Percentiles rank a stretch among this genome's conserved stretches.
Evolutionary conservation across 2,113 vertebrate genomes (phyloP).

Genomic region (Laterallus jamaicensis): DNA sequence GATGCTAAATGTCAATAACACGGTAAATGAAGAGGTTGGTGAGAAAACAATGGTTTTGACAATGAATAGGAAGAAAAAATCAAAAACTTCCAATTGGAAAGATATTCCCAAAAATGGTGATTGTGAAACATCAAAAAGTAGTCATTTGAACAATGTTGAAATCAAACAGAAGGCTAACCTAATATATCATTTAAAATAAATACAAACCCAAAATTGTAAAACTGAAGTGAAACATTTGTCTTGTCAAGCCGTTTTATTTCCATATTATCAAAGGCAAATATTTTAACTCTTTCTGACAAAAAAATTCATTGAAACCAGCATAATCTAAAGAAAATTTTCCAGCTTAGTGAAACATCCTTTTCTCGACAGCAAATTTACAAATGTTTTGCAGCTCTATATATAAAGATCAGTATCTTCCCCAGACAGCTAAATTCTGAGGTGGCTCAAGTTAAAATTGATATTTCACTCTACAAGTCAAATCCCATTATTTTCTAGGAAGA

Average conservation of each 20-base stretch:
- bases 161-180: conserved; percentile 11
- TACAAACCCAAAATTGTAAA: background rate
- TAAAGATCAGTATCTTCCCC: background rate
- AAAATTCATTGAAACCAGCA: background rate
- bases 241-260: conserved; percentile 12
- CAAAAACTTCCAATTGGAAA: conserved; percentile 12
- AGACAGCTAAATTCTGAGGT: background rate
- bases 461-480: background rate
- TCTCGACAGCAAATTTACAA: background rate
- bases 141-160: background rate
- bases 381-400: background rate
- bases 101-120: background rate
- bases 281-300: conserved; percentile 19
- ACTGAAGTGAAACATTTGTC: background rate
- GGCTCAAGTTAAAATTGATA: background rate
- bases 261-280: background rate
- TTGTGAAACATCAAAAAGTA: conserved; percentile 12
- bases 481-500: background rate
- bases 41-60: background rate
- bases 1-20: background rate
- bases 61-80: background rate
- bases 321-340: background rate
- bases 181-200: conserved; percentile 48
- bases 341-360: background rate
- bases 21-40: background rate